A percentile compares a stretch with the other conserved stretches of the same genome.
Conservation (phyloP, 2,113 vertebrate genomes). For the Leiothrix lutea region DNA sequence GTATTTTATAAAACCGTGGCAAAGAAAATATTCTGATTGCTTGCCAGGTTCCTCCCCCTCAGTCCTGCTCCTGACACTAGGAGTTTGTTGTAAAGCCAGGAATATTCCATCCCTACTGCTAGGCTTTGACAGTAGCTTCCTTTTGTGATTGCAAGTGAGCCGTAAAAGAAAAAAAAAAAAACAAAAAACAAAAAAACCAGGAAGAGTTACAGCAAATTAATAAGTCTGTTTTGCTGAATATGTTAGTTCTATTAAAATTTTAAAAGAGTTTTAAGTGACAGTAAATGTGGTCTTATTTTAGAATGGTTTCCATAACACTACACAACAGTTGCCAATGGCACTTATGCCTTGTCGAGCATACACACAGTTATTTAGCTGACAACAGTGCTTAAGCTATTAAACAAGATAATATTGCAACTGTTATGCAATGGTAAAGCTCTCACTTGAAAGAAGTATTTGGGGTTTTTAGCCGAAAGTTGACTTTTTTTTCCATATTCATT, state of each 20-base stretch:
- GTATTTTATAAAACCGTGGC: background rate
- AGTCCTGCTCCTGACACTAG: background rate
- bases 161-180: background rate
- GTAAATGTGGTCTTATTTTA: constrained; percentile 12
- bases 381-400: constrained; percentile 38
- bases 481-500: constrained; percentile 58
- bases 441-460: background rate
- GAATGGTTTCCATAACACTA: background rate
- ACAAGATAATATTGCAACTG: constrained; percentile 15
- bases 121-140: background rate
- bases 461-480: constrained; percentile 33
- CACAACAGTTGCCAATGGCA: constrained; percentile 34
- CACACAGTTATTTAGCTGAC: constrained; percentile 17
- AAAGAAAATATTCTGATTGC: background rate
- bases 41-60: constrained; percentile 20
- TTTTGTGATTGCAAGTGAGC: background rate
- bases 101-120: background rate
- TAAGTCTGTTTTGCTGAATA: constrained; percentile 40
- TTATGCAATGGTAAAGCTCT: background rate
- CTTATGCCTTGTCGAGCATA: background rate
- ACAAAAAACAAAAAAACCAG: background rate
- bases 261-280: constrained; percentile 17
- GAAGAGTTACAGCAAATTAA: constrained; percentile 31
- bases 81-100: background rate
- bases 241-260: constrained; percentile 61